Base-by-base conservation (phyloP, 2,888 invertebrate species). In the Sclerodermus sp. region DNA sequence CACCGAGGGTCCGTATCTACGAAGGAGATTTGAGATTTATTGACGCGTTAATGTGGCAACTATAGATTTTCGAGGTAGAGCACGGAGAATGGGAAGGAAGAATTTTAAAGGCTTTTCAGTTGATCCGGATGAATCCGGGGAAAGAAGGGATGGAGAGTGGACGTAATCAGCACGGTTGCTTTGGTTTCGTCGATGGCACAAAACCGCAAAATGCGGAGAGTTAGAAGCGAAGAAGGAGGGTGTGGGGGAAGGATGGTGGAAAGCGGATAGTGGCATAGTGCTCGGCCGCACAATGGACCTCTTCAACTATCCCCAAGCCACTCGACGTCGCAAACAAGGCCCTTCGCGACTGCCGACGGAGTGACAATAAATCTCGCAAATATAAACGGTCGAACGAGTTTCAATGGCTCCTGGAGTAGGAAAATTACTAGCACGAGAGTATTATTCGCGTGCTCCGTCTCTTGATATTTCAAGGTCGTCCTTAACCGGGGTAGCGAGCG, bases 251-350 rank as follows among this genome's bases (percentile, higher is more conserved):
- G 41, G 36, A 34, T 48, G 38, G 34, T 54, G 65, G 62, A 64
- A 66, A 68, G 60, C 60, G 69, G 58, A 68, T 65, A 67, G 66
- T 62, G 57, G 58, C 53, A 54, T 59, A 54, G 64, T 36, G 62
- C 62, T 55, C 59, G 61, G 62, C 60, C 62, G 18, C 52, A 63
- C 70, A 70, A 70, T 70, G 68, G 67, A 68, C 64, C 69, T 60
- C 67, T 67, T 68, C 70, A 64, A 64, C 68, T 64, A 64, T 61
- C 60, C 61, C 56, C 62, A 66, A 57, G 59, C 60, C 62, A 68
- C 70, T 70, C 62, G 67, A 70, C 68, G 70, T 70, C 70, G 70
- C 70, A 69, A 70, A 70, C 70, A 70, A 70, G 69, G 68, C 64
- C 61, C 66, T 68, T 60, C 57, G 64, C 55, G 56, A 18, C 34